Percentiles rank a stretch among this genome's conserved stretches.
phyloP scores from a whole-genome alignment of 37 sponge, comb jelly and placozoan genomes.

The Oopsacas minuta region DNA sequence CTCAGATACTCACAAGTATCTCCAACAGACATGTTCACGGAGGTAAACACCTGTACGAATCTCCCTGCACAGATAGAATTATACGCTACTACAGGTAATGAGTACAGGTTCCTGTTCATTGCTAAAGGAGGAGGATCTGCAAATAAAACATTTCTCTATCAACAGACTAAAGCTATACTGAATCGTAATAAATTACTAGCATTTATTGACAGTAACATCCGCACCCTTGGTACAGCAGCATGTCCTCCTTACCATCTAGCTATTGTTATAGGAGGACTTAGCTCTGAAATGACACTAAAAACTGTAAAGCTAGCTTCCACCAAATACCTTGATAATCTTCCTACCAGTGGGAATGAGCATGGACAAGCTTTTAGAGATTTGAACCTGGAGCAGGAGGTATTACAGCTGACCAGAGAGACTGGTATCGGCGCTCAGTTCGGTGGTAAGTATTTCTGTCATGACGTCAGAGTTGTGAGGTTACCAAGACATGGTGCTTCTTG shows the following conservation, averaged over 20 bases:
- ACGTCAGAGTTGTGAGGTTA: conserved; percentile 29
- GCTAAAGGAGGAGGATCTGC: conserved; percentile 46
- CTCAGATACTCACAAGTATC: conserved; percentile 39
- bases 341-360: conserved; percentile 25
- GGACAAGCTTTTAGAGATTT: conserved; percentile 35
- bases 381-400: conserved; percentile 26
- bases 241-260: conserved; percentile 44
- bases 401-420: conserved; percentile 1
- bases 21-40: conserved; percentile 38
- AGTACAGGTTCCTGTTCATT: conserved; percentile 36
- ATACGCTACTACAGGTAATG: conserved; percentile 19
- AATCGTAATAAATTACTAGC: conserved; percentile 23
- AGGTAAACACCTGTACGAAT: conserved; percentile 38
- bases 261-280: conserved; percentile 31
- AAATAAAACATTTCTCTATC: conserved; percentile 42
- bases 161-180: conserved; percentile 38
- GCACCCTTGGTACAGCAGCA: conserved; percentile 36
- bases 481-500: conserved; percentile 44
- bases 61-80: conserved; percentile 40
- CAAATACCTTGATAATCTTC: conserved; percentile 31
- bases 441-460: conserved; percentile 48
- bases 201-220: conserved; percentile 25
- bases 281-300: conserved; percentile 37
- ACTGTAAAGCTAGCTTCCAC: conserved; percentile 31
- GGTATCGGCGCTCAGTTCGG: conserved; percentile 50